phyloP scores from a whole-genome alignment of 1,140 invertebrate species.

The Acromyrmex heyeri region DNA sequence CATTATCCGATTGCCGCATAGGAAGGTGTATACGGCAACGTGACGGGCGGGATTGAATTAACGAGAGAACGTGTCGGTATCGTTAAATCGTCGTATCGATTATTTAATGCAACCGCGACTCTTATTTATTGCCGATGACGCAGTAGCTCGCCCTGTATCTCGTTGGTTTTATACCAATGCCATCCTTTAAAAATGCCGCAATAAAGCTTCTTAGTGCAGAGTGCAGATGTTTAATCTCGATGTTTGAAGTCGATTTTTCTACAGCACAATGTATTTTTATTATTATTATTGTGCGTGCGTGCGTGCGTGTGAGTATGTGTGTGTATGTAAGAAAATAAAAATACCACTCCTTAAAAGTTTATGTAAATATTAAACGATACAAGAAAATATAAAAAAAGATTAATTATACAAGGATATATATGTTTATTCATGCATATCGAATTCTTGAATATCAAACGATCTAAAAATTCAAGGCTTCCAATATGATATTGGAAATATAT shows the following conservation, averaged over 20 bases:
- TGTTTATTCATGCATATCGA: background rate
- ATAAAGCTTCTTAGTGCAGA: background rate
- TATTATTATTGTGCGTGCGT: background rate
- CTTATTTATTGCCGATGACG: constrained; percentile 37
- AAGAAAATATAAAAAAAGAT: background rate
- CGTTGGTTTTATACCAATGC: background rate
- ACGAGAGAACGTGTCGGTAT: constrained; percentile 42
- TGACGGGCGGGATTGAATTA: constrained; percentile 42
- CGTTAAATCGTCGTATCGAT: constrained; percentile 42
- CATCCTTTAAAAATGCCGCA: constrained; percentile 1
- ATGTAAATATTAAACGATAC: constrained; percentile 6
- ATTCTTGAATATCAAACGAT: constrained; percentile 9
- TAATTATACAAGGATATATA: background rate
- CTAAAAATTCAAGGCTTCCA: background rate
- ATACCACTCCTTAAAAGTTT: background rate
- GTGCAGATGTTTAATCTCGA: background rate
- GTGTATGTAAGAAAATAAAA: no score
- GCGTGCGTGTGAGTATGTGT: no score
- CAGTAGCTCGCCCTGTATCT: background rate
- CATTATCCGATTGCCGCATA: constrained; percentile 53
- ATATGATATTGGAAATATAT: background rate
- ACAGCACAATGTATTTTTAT: background rate
- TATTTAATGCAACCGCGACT: constrained; percentile 42
- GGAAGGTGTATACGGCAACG: constrained; percentile 28
- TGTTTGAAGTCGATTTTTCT: background rate